phyloP scores from a whole-genome alignment of 2,113 vertebrate genomes.

The Platycercus adscitus region DNA sequence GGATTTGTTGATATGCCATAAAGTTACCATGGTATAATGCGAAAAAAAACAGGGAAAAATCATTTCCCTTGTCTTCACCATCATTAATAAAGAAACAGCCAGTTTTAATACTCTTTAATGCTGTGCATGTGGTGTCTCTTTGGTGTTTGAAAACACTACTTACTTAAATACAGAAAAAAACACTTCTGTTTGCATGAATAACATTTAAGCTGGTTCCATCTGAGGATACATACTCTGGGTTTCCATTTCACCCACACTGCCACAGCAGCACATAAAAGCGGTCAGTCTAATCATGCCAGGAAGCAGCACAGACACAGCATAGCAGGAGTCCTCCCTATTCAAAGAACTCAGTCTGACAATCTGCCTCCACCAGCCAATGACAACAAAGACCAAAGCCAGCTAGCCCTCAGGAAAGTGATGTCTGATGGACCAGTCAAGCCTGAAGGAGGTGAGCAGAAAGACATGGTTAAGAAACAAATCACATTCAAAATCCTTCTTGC shows the following conservation, averaged over 20 bases:
- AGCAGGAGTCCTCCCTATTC: conserved; percentile 95
- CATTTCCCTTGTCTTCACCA: conserved; percentile 13
- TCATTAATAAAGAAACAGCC: conserved; percentile 83
- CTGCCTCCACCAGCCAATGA: conserved; percentile 94
- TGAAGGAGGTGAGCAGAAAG: conserved; percentile 87
- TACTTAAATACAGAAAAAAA: conserved; percentile 80
- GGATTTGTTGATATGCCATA: conserved; percentile 37
- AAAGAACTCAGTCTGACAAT: conserved; percentile 95
- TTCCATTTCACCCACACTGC: conserved; percentile 93
- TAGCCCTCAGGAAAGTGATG: conserved; percentile 95
- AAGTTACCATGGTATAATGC: conserved; percentile 6
- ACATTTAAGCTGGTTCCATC: conserved; percentile 91
- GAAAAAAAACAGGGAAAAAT: background rate
- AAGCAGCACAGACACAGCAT: conserved; percentile 98
- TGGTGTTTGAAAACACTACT: conserved; percentile 85
- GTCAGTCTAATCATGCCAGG: conserved; percentile 88
- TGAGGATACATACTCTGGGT: conserved; percentile 94
- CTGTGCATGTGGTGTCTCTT: conserved; percentile 90
- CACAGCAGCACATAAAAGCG: conserved; percentile 91
- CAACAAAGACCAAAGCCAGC: conserved; percentile 93
- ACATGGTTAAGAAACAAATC: conserved; percentile 67
- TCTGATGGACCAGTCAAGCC: conserved; percentile 92
- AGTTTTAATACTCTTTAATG: conserved; percentile 83
- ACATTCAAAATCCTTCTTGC: conserved; percentile 61
- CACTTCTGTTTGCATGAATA: conserved; percentile 94